Evolutionary conservation across 2,113 vertebrate species (phyloP), one percentile per base, ranked within the genome.

Genomic region (Macaca nemestrina): DNA sequence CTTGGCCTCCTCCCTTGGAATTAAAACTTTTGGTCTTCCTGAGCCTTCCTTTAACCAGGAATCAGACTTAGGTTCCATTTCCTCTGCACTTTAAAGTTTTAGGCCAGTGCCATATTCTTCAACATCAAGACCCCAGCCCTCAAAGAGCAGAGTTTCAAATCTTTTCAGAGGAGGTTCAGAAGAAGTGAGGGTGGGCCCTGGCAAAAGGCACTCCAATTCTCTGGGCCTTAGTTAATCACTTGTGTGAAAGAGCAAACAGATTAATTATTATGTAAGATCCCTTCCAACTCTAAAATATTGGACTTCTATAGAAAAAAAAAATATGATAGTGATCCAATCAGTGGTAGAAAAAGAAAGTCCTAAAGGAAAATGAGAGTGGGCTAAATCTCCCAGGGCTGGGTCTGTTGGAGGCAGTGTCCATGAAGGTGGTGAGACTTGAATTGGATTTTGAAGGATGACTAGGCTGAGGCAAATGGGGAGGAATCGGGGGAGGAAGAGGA

Each of bases 1-100:
- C 50, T 96, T 38, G 43, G n/a, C 27, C 27, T 76, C 17, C 80
- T 88, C n/a, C 40, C 67, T 95, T 97, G 30, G 30, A 85, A 78
- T 64, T 23, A 6, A 95, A 95, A 30, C 5, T 30, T 88, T 90
- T 18, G 17, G 30, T 87, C 81, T 95, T 87, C 23, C 81, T 48
- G 3, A 61, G 23, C 9, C 57, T 82, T 95, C 35, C 35, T 93
- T 52, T 64, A 59, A 6, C 10, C 40, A 76, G 8, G 27, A 25
- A 55, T 45, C 78, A 85, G 38, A 72, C 32, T 12, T n/a, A 45
- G 83, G n/a, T 23, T 95, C 79, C 25, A 17, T 81, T 78, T 78
- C 38, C 72, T 70, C 18, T 84, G 27, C 18, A 27, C 16, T 64
- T 30, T 14, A 11, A 68, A 79, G 32, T 20, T 20, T 4, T 30